Conservation (phyloP, 2,888 invertebrate species). For the Eulithis prunata region DNA sequence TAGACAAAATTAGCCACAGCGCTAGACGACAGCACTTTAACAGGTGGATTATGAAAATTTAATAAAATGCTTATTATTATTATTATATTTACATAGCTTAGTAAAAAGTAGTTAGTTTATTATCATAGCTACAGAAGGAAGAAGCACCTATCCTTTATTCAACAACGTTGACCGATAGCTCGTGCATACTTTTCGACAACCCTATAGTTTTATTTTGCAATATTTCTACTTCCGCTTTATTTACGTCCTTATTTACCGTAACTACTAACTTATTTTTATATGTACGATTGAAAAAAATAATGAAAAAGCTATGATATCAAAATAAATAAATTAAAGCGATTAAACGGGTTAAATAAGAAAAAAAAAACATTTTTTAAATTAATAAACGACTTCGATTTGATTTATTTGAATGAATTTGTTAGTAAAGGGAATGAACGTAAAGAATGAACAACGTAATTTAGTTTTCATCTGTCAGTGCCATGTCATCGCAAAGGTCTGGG, state of each 20-base stretch:
- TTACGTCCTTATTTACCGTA: not conserved
- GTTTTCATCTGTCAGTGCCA: constrained; percentile 20
- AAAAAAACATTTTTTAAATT: no score
- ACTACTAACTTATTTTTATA: not conserved
- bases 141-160: no score
- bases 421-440: constrained; percentile 18
- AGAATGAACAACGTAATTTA: constrained; percentile 33
- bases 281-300: no score
- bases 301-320: no score
- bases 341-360: no score
- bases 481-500: constrained; percentile 19
- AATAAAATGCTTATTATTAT: not conserved
- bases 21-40: constrained; percentile 20
- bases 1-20: constrained; percentile 21
- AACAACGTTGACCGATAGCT: no score
- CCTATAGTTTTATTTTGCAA: not conserved
- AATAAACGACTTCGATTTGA: no score
- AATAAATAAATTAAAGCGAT: no score
- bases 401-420: no score
- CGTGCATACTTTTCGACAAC: not conserved
- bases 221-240: not conserved
- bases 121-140: not conserved
- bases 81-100: no score
- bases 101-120: no score
- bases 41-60: constrained; percentile 1